Evolutionary conservation across 2,888 invertebrate species (phyloP).

Genomic region (Celastrina argiolus): DNA sequence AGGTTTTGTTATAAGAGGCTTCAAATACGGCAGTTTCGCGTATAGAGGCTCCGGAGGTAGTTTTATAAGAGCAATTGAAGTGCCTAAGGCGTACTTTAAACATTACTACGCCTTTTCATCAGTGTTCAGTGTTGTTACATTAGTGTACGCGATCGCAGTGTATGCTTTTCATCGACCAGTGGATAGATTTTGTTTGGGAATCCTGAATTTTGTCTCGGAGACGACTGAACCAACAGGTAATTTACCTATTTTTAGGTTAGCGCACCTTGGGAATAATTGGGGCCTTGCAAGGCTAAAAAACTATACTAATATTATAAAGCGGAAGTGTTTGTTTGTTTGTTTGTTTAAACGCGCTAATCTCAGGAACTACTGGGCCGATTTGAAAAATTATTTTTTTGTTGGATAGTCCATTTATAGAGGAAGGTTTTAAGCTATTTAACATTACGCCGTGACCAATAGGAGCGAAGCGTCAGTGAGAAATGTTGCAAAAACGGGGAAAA

Average conservation of each 20-base stretch:
- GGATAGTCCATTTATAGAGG: no score
- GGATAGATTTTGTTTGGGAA: neutral
- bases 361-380: no score
- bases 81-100: neutral
- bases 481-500: no score
- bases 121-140: neutral
- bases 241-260: neutral
- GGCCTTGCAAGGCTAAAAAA: no score
- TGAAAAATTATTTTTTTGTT: no score
- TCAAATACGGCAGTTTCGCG: neutral
- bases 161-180: neutral
- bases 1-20: neutral
- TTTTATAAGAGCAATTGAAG: neutral
- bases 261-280: no score
- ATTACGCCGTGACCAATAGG: no score
- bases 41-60: neutral
- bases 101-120: neutral
- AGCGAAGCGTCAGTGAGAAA: no score
- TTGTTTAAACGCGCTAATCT: no score
- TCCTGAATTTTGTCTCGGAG: neutral
- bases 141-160: neutral
- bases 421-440: no score
- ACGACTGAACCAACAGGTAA: neutral
- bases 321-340: no score
- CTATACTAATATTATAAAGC: no score